Evolutionary conservation across 2,888 invertebrate genomes (phyloP), one percentile per base, ranked within the genome.

Genomic region (Calliphora vomitoria): DNA sequence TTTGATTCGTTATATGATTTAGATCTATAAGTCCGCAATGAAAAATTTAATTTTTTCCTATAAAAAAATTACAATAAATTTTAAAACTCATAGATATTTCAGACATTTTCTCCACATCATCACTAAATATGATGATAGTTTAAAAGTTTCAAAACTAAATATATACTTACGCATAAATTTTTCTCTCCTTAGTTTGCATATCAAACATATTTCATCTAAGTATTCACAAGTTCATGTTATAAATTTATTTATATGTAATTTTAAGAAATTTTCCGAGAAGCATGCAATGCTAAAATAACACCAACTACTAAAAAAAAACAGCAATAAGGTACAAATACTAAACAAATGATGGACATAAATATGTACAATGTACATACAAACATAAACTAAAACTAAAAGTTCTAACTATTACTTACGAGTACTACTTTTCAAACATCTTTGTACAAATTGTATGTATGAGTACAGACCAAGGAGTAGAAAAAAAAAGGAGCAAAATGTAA

Each of bases 301-400:
- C 10, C 20, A 64, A 76, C n/a, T 18, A 18, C 35, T 25, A 35
- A 35, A 4, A 35, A 35, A 35, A 6, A 35, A 35, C 53, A 80
- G 71, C 44, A 20, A 66, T 35, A 58, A 20, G 20, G 8, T 31
- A 0, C n/a, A 47, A 25, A 60, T 84, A 66, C 8, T 47, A 58
- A 74, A 82, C 68, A 82, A 86, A 82, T 86, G 82, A 86, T 86
- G 82, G 86, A 86, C 82, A 68, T 79, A 68, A 68, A 75, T 68
- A 60, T 18, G 74, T 25, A 75, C 11, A 18, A 44, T 55, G 55
- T 10, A 55, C 8, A 8, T 18, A 55, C 10, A 20, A 55, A 58
- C 25, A 58, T 58, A 58, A 58, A 58, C 25, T 58, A 25, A 13
- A 81, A 79, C 72, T 62, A 74, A 64, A 71, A 76, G 20, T 20